A percentile compares a stretch with the other conserved stretches of the same genome.
phyloP scores from a whole-genome alignment of 1,140 invertebrate genomes.

The Hestina assimilis region DNA sequence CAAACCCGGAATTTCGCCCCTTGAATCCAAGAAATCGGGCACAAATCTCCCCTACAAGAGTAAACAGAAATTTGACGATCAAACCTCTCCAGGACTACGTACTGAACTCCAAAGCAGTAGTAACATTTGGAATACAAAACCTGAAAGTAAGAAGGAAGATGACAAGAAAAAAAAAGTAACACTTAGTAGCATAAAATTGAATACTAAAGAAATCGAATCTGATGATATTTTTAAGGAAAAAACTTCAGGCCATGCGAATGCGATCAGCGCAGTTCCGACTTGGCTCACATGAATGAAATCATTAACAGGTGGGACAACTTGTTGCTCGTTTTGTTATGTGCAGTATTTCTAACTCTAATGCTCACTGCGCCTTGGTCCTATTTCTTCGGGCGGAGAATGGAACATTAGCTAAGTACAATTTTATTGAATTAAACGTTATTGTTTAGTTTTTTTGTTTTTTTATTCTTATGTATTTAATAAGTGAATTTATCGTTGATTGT shows the following conservation, averaged over 20 bases:
- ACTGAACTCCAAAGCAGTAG: background rate
- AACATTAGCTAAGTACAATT: conserved; percentile 37
- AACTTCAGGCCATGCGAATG: conserved; percentile 17
- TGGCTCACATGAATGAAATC: background rate
- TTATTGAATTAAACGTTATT: conserved; percentile 19
- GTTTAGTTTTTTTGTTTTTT: conserved; percentile 27
- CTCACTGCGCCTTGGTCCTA: conserved; percentile 27
- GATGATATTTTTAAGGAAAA: background rate
- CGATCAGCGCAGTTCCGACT: background rate
- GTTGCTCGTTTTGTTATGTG: conserved; percentile 28
- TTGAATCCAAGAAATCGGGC: conserved; percentile 7
- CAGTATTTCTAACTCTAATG: conserved; percentile 21
- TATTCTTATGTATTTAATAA: conserved; percentile 20
- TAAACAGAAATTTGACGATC: conserved; percentile 12
- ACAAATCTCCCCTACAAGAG: background rate
- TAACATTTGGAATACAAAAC: background rate
- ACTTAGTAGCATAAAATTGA: conserved; percentile 21
- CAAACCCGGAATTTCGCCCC: background rate
- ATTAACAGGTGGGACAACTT: conserved; percentile 34
- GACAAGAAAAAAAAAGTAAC: conserved; percentile 20
- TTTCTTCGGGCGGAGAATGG: conserved; percentile 9
- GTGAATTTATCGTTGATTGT: no score
- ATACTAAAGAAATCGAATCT: background rate
- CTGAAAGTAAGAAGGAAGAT: conserved; percentile 9
- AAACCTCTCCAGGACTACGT: background rate